Evolutionary conservation across 2,797 vertebrate species (phyloP), one percentile per base, ranked within the genome.

Genomic region (Aplochiton taeniatus): DNA sequence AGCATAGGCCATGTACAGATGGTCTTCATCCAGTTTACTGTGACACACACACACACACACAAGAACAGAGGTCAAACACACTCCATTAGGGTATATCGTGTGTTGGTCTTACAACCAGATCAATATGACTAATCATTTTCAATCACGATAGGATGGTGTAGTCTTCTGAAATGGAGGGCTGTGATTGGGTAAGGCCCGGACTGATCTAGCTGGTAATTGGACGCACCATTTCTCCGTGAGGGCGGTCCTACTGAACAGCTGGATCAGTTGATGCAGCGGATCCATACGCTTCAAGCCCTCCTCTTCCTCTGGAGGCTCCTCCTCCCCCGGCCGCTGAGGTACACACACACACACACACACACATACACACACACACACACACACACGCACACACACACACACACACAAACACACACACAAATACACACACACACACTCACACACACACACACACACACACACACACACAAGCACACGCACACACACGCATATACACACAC

Each of bases 1-100:
- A 82, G 96, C 96, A 66, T 98, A 98, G 6, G 96, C 96, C 95
- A 98, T 98, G 82, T 98, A 98, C 58, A 98, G 93, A 69, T 91
- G 92, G 85, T 98, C 96, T 83, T 98, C 95, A 62, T 98, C 96
- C 79, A 98, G 66, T 89, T 98, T 98, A 89, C 96, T 98, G 83
- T 65, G 81, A 85, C 20, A 87, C 61, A 55, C 72, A 77, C 55
- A 20, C 55, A 48, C 3, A 73, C 20, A 69, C 41, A 42, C 14
- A 61, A 7, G 9, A 7, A 31, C 8, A 42, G 7, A 42, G 16
- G 51, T 1, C 7, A 19, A 4, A 42, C 11, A 56, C 20, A 13
- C 6, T 13, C 12, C 11, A 47, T 47, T 13, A 47, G 13, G 13
- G 46, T 47, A 47, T 10, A n/a, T n/a, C n/a, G n/a, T n/a, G n/a